Evolutionary conservation across 2,113 vertebrate species (phyloP).

Genomic region (Ellobius talpinus): DNA sequence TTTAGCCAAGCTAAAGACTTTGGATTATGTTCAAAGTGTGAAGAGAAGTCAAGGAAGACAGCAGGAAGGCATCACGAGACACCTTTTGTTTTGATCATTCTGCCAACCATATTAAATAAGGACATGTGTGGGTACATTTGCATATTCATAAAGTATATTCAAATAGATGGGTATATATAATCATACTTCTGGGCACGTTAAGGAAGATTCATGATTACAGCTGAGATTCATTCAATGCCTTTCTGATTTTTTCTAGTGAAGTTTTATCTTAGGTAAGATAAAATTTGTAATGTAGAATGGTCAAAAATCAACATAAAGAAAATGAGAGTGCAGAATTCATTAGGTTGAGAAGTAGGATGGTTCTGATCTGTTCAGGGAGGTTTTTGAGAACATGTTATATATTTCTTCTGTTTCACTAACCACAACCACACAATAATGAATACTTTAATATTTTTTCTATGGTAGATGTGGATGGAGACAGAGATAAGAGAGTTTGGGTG

Average conservation of each 20-base stretch:
- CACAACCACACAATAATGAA: not conserved
- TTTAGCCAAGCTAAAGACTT: not conserved
- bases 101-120: not conserved
- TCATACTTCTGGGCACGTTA: not conserved
- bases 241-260: not conserved
- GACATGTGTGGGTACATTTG: not conserved
- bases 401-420: not conserved
- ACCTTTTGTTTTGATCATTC: not conserved
- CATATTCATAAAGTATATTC: not conserved
- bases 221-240: not conserved
- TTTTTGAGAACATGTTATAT: not conserved
- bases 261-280: conserved; percentile 25
- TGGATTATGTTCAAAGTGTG: not conserved
- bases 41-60: not conserved
- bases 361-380: not conserved
- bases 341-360: not conserved
- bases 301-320: not conserved
- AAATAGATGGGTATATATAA: not conserved
- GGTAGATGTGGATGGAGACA: not conserved
- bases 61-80: not conserved
- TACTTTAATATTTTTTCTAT: not conserved
- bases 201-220: not conserved
- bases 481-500: not conserved
- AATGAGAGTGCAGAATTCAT: not conserved
- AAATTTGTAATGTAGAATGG: not conserved